Evolutionary conservation across 2,797 vertebrate species (phyloP).

Genomic region (Cygnus olor): DNA sequence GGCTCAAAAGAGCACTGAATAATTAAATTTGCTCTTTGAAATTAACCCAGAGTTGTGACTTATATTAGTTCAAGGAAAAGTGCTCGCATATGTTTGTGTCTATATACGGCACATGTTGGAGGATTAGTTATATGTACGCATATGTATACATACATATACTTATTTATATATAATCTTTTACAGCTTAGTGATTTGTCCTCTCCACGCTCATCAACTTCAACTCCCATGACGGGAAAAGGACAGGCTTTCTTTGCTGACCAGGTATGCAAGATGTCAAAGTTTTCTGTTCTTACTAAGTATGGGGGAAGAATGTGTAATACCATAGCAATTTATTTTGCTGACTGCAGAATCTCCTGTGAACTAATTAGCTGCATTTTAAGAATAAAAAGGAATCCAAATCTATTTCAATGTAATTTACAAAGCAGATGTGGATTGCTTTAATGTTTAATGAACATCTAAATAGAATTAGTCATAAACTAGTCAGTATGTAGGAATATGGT

Average conservation of each 20-base stretch:
- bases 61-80: neutral
- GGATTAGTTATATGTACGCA: neutral
- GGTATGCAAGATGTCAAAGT: conserved; percentile 84
- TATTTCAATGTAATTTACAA: neutral
- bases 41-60: neutral
- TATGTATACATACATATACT: neutral
- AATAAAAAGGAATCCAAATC: neutral
- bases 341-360: neutral
- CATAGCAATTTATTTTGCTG: neutral
- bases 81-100: neutral
- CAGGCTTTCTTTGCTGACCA: conserved; percentile 85
- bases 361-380: neutral
- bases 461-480: neutral
- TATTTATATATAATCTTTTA: conserved; percentile 37
- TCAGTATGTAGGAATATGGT: neutral
- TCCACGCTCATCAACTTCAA: conserved; percentile 84
- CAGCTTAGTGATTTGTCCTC: conserved; percentile 87
- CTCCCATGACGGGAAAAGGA: conserved; percentile 86
- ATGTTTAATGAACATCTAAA: neutral
- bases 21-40: neutral
- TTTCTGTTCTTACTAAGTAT: neutral
- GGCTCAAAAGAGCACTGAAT: neutral
- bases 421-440: neutral
- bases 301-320: neutral
- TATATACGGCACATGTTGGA: neutral